A percentile compares a stretch with the other conserved stretches of the same genome.
These are phyloP conservation scores for Calameuta pallipes DNA, from an alignment of 2,888 invertebrate genomes.

Conservation along the genomic window DNA sequence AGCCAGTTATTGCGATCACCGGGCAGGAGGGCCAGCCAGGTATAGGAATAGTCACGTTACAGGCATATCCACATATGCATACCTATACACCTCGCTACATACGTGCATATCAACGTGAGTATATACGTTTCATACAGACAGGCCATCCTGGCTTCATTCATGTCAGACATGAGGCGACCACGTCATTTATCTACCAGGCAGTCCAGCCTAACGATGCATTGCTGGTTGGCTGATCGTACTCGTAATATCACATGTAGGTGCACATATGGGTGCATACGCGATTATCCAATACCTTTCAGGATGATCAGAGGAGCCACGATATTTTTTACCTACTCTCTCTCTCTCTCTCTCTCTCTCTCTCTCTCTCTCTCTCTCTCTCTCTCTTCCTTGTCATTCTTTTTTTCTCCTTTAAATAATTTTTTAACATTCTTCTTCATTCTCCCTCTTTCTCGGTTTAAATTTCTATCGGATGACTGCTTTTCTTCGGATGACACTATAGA, in stretches of 20 bases:
- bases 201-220: constrained; percentile 59
- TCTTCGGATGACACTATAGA: neutral
- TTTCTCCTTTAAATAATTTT: neutral
- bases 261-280: neutral
- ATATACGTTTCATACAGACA: neutral
- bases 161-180: constrained; percentile 59
- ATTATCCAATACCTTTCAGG: neutral
- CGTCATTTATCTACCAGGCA: constrained; percentile 59
- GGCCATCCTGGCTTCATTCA: constrained; percentile 57
- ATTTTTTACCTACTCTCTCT: constrained; percentile 3
- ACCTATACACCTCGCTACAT: neutral
- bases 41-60: constrained; percentile 3
- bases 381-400: neutral
- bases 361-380: constrained; percentile 3
- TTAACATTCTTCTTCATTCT: neutral
- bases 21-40: constrained; percentile 18
- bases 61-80: constrained; percentile 20
- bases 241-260: neutral
- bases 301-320: neutral
- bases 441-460: neutral
- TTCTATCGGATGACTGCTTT: neutral
- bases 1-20: constrained; percentile 54
- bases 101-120: neutral
- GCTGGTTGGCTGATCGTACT: constrained; percentile 27
- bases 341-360: constrained; percentile 6